Percentiles rank a stretch among this genome's conserved stretches.
Conservation (phyloP, 1,140 invertebrate species). For the Listronotus bonariensis region DNA sequence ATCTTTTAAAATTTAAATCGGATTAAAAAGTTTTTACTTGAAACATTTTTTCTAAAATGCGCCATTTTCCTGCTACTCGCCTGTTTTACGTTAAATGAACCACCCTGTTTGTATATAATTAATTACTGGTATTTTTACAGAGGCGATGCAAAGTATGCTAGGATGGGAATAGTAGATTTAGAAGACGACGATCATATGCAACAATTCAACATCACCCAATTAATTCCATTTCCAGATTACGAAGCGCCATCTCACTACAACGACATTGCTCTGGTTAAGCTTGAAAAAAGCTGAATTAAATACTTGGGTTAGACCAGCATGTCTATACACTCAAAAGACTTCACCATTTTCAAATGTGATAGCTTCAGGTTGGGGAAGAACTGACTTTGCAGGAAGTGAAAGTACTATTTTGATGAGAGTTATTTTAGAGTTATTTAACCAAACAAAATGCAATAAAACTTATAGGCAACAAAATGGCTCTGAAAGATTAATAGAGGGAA, state of each 20-base stretch:
- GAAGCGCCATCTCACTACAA: slow-evolving; percentile 61
- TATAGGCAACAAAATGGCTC: slow-evolving; percentile 50
- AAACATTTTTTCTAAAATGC: too few species aligned
- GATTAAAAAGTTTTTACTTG: too few species aligned
- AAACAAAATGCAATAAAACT: slow-evolving; percentile 40
- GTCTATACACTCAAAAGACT: slow-evolving; percentile 58
- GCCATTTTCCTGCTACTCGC: too few species aligned
- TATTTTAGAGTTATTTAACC: slow-evolving; percentile 50
- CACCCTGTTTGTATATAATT: too few species aligned
- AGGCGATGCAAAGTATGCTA: slow-evolving; percentile 41
- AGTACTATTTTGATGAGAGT: slow-evolving; percentile 61
- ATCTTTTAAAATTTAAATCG: too few species aligned
- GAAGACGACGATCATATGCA: slow-evolving; percentile 39
- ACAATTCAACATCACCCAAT: slow-evolving; percentile 31
- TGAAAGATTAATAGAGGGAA: slow-evolving; percentile 32
- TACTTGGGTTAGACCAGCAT: slow-evolving; percentile 62
- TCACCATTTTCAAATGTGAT: slow-evolving; percentile 30
- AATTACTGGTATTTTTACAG: slow-evolving; percentile 20
- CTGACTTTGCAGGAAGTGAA: slow-evolving; percentile 50
- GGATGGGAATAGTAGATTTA: slow-evolving; percentile 58
- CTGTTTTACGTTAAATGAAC: too few species aligned
- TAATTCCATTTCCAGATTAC: slow-evolving; percentile 60
- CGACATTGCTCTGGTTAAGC: slow-evolving; percentile 66
- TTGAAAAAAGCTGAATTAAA: slow-evolving; percentile 58
- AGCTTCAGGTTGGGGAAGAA: slow-evolving; percentile 48